Conservation (phyloP, 2,797 vertebrate species). For the Poeciliopsis infans region DNA sequence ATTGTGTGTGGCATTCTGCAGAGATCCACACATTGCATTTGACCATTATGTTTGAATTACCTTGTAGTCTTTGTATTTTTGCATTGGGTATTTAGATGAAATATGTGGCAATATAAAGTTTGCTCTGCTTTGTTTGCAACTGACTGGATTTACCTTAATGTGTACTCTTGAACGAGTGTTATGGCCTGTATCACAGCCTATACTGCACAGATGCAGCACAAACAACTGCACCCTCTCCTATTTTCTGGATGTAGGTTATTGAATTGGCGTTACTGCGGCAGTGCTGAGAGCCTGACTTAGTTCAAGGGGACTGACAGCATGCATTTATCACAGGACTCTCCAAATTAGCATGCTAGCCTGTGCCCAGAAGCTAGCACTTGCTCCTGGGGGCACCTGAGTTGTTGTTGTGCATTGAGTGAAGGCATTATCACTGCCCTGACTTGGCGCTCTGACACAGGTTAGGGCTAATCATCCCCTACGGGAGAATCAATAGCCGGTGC, state of each 20-base stretch:
- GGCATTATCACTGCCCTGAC: conserved; percentile 73
- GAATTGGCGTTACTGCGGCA: conserved; percentile 41
- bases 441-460: conserved; percentile 72
- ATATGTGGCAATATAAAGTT: conserved; percentile 1
- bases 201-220: conserved; percentile 25
- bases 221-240: conserved; percentile 33
- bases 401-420: conserved; percentile 78
- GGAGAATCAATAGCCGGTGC: conserved; percentile 70
- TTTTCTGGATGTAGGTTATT: conserved; percentile 65
- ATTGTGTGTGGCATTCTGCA: conserved; percentile 58
- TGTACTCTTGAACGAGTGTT: background rate
- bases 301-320: conserved; percentile 62
- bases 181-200: background rate
- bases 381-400: conserved; percentile 70
- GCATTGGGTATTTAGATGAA: background rate
- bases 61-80: background rate
- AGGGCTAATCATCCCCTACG: conserved; percentile 73
- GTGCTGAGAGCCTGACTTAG: conserved; percentile 59
- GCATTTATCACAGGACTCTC: conserved; percentile 69
- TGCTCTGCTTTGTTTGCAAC: conserved; percentile 7
- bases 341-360: conserved; percentile 70
- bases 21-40: conserved; percentile 46
- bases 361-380: conserved; percentile 39
- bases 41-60: conserved; percentile 31
- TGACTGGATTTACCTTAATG: conserved; percentile 3